phyloP scores from a whole-genome alignment of 2,888 invertebrate genomes.

The Hylaea fasciaria region DNA sequence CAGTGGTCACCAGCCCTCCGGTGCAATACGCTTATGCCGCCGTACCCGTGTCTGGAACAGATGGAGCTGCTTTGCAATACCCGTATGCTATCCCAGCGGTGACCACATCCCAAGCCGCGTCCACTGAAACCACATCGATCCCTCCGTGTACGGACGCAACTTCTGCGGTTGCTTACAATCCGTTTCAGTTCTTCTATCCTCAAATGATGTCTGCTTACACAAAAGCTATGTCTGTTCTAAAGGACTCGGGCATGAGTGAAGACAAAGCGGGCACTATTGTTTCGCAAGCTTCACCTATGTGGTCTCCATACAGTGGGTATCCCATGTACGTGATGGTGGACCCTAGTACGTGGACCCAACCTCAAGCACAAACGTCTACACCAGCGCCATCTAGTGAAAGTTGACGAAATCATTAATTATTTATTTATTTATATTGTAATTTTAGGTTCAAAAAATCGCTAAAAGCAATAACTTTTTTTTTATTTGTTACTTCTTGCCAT shows the following conservation, averaged over 20 bases:
- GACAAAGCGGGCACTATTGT: conserved; percentile 53
- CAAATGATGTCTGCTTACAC: conserved; percentile 72
- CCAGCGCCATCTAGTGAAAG: conserved; percentile 41
- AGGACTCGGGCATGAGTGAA: conserved; percentile 62
- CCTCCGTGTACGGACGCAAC: conserved; percentile 50
- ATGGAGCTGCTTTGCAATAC: conserved; percentile 52
- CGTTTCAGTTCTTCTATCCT: conserved; percentile 70
- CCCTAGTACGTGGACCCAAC: conserved; percentile 66
- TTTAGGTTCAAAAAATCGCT: conserved; percentile 15
- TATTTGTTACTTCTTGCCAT: too few species aligned
- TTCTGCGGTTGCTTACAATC: conserved; percentile 55
- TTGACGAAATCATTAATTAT: conserved; percentile 16
- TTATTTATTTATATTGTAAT: conserved; percentile 23
- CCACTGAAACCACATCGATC: conserved; percentile 50
- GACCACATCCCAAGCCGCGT: conserved; percentile 34
- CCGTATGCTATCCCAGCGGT: conserved; percentile 55
- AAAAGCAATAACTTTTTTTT: not conserved
- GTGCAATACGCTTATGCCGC: conserved; percentile 64
- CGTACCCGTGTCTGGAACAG: conserved; percentile 54
- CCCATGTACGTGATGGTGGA: conserved; percentile 76
- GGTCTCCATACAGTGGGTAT: conserved; percentile 66
- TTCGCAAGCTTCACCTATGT: conserved; percentile 56
- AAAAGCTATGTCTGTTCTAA: conserved; percentile 63
- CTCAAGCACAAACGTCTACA: conserved; percentile 51
- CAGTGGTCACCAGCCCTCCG: conserved; percentile 57